A percentile compares a stretch with the other conserved stretches of the same genome.
Evolutionary conservation across 2,113 vertebrate genomes (phyloP).

Genomic region (Bettongia penicillata): DNA sequence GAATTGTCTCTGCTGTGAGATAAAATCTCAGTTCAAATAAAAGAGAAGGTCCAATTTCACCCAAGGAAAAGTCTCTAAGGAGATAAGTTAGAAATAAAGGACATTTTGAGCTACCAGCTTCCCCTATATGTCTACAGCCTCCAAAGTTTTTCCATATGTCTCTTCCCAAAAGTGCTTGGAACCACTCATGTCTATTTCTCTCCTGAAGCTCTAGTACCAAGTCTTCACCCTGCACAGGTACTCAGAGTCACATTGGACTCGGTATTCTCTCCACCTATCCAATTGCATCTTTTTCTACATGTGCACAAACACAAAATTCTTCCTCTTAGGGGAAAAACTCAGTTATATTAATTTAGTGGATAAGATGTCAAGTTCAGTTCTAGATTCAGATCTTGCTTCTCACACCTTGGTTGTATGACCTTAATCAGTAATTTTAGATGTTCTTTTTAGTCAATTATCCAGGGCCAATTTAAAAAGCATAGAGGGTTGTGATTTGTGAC

Average conservation of each 20-base stretch:
- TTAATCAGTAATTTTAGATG: neutral
- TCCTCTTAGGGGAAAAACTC: neutral
- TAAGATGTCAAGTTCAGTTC: neutral
- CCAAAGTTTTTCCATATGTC: neutral
- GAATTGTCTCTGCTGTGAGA: neutral
- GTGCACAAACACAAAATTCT: neutral
- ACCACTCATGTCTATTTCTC: neutral
- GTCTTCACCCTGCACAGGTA: neutral
- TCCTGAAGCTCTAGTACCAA: neutral
- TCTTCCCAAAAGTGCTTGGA: neutral
- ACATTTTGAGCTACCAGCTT: neutral
- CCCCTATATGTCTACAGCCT: neutral
- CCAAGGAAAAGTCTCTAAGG: neutral
- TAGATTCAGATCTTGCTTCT: neutral
- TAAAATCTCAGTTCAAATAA: neutral
- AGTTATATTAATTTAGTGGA: neutral
- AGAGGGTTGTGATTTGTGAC: neutral
- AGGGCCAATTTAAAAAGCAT: neutral
- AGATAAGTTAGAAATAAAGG: neutral
- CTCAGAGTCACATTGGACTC: neutral
- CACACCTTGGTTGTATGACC: neutral
- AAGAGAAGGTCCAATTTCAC: neutral
- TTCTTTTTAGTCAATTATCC: neutral
- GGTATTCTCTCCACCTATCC: neutral
- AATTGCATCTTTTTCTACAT: neutral